Evolutionary conservation across 2,888 invertebrate species (phyloP), one percentile per base, ranked within the genome.

Genomic region (Hofmannophila pseudospretella): DNA sequence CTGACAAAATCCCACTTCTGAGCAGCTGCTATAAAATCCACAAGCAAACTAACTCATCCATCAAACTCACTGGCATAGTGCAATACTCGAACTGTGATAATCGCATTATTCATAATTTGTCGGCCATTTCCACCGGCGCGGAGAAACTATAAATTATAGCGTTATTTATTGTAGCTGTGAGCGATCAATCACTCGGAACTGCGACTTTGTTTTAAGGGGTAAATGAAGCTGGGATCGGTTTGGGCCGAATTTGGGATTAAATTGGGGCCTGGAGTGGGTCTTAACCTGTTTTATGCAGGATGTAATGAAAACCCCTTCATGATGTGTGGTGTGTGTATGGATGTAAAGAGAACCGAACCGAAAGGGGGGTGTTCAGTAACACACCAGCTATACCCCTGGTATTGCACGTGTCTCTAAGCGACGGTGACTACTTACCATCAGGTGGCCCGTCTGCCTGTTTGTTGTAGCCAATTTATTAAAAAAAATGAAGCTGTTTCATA

Each of bases 41-140:
- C 32, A 32, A 23, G 23, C 39, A n/a, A 41, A 39, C 39, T 39
- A 29, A 42, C 41, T 48, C 62, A 73, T 74, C 74, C 49, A 72
- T 74, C 75, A 71, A 55, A 55, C 39, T 47, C 47, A 50, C 38
- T 47, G 33, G 48, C 45, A 47, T 46, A 49, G 50, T 43, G 52
- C 57, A 51, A 53, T 49, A 54, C 44, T 48, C 48, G 42, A 48
- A 52, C 48, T 50, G 43, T 48, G 51, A 50, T 60, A 63, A 61
- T 66, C 59, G 51, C 66, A 70, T 73, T 68, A 74, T 73, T 73
- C 70, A 74, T 71, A 71, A 74, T 77, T 67, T 70, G 67, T 68
- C 60, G 59, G 49, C 47, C 47, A 36, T 54, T 51, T 54, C 53
- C 54, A 56, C 58, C 49, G 43, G 37, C 56, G 54, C 30, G 12